Percentiles rank a stretch among this genome's conserved stretches.
These are phyloP conservation scores for Eptatretus atami DNA, from an alignment of 2,797 vertebrate genomes.

Conservation along the genomic window DNA sequence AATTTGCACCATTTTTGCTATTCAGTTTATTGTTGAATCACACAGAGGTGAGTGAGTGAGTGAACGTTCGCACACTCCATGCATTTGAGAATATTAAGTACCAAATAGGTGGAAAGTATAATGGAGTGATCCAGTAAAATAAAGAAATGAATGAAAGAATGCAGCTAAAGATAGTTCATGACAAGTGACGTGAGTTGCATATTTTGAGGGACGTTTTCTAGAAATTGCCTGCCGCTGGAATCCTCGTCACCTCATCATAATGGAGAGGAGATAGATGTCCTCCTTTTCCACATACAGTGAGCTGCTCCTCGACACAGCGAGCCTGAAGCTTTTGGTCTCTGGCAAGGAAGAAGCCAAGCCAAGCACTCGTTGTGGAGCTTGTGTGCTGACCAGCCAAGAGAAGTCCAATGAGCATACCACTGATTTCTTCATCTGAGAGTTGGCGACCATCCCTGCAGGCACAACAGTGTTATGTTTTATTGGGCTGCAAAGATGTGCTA, in stretches of 20 bases:
- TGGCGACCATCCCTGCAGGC: conserved; percentile 27
- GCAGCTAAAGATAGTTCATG: no score
- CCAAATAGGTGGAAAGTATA: no score
- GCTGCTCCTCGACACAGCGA: conserved; percentile 51
- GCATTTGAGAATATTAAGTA: no score
- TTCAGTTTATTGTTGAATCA: no score
- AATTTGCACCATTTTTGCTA: no score
- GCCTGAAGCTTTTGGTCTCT: conserved; percentile 36
- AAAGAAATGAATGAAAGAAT: no score
- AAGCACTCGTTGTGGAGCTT: conserved; percentile 73
- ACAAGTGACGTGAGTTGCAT: no score
- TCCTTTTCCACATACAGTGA: conserved; percentile 21
- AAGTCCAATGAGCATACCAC: conserved; percentile 67
- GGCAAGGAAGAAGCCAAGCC: conserved; percentile 79
- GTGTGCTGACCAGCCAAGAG: conserved; percentile 82
- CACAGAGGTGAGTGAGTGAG: no score
- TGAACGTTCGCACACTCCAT: no score
- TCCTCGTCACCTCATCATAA: conserved; percentile 33
- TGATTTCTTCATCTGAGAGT: conserved; percentile 37
- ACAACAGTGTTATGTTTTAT: background rate
- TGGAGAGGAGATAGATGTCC: conserved; percentile 30
- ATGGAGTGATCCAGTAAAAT: no score
- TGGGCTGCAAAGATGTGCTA: background rate
- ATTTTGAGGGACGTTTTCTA: no score
- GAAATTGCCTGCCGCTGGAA: no score